Base-by-base conservation (phyloP, 1,140 invertebrate genomes). In the Dinothrombium tinctorium region DNA sequence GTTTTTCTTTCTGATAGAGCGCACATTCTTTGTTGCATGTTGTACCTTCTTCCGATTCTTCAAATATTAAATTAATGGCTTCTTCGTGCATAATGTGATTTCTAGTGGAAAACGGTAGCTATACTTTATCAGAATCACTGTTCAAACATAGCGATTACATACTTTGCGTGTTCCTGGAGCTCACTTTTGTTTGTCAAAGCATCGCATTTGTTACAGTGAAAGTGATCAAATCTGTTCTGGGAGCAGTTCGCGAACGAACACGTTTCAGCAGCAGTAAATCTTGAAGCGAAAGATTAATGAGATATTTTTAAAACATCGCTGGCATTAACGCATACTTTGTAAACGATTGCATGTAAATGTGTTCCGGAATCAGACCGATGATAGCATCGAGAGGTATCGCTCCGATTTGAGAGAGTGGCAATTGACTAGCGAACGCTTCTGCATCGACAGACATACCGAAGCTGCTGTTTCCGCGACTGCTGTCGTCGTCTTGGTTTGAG, bases 1-100 rank as follows among this genome's bases (percentile, higher is more conserved):
- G 84, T 39, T 74, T 75, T 47, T 80, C 73, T 44, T 75, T 75
- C 29, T 71, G 69, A 53, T 76, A 76, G 20, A 74, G 71, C 12
- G 33, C 9, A 42, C 44, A 46, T 24, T 46, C 44, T 17, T 25
- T 20, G n/a, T 14, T 28, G 21, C 44, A 46, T 17, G 22, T 24
- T n/a, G 25, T 46, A 8, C 26, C 23, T 21, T 46, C 44, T 17
- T 38, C 37, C 7, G 44, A 36, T 25, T 42, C 40, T 23, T 46
- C 44, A n/a, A 42, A 37, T 9, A 46, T 23, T 17, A 46, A 40
- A 28, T 19, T 21, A 17, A 40, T 46, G 14, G 41, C 33, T 14
- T 41, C 44, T 24, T 46, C 44, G n/a, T 46, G 42, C 9, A 39
- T 24, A 12, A 46, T 24, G 19, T 46, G 44, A n/a, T 38, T 33